Evolutionary conservation across 2,113 vertebrate species (phyloP).

Genomic region (Mola mola): DNA sequence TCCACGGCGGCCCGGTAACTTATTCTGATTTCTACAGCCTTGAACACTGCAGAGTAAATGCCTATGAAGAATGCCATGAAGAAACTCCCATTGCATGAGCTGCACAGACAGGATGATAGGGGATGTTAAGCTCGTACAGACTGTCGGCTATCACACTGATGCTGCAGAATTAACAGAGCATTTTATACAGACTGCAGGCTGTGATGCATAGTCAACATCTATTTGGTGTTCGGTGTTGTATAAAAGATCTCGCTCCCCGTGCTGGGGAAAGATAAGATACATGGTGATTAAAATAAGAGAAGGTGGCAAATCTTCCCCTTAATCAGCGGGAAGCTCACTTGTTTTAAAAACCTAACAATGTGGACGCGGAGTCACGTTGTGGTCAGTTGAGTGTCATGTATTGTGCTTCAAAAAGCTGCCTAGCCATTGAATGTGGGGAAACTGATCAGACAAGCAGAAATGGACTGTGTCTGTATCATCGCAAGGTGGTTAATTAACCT

Average conservation of each 20-base stretch:
- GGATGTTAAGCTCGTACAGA: constrained; percentile 27
- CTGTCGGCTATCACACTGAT: constrained; percentile 11
- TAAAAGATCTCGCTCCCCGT: constrained; percentile 1
- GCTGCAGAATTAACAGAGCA: constrained; percentile 12
- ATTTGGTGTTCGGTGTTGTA: constrained; percentile 29
- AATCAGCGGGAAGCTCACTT: constrained; percentile 8
- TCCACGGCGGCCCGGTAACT: constrained; percentile 59
- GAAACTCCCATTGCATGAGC: constrained; percentile 15
- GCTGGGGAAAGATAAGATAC: constrained; percentile 11
- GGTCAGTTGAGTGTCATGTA: no score
- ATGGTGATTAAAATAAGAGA: constrained; percentile 13
- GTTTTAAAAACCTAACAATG: no score
- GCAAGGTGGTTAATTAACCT: constrained; percentile 71
- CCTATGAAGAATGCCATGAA: constrained; percentile 32
- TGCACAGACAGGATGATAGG: constrained; percentile 10
- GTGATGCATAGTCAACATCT: constrained; percentile 33
- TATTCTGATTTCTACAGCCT: constrained; percentile 59
- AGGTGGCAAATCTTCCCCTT: constrained; percentile 18
- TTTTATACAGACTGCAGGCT: constrained; percentile 15
- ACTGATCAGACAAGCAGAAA: constrained; percentile 26
- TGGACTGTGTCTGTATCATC: constrained; percentile 33
- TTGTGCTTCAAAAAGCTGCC: neutral
- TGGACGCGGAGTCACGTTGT: no score
- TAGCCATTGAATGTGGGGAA: constrained; percentile 3
- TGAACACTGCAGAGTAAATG: constrained; percentile 47